phyloP scores from a whole-genome alignment of 2,113 vertebrate species.

The Maccullochella peelii region DNA sequence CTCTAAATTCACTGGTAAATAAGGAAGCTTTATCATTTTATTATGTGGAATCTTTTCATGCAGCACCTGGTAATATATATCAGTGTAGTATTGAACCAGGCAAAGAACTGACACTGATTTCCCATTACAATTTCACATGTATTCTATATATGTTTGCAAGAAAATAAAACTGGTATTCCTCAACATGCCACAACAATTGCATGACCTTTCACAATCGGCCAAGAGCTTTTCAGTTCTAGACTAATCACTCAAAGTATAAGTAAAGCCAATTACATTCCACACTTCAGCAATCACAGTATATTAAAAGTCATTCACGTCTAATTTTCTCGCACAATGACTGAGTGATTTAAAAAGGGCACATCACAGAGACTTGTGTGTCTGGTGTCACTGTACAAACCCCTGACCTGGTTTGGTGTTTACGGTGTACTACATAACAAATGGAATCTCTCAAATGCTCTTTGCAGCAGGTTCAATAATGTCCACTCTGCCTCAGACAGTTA shows the following conservation, averaged over 20 bases:
- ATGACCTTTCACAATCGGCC: slow-evolving; percentile 19
- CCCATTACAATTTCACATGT: not conserved
- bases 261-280: slow-evolving; percentile 57
- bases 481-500: not conserved
- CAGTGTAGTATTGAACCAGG: too few species aligned
- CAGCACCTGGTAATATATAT: too few species aligned
- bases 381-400: not conserved
- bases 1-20: not conserved
- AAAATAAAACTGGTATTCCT: not conserved
- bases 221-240: not conserved
- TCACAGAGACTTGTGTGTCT: slow-evolving; percentile 1
- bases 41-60: not conserved
- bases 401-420: not conserved
- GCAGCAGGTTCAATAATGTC: not conserved
- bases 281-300: slow-evolving; percentile 16
- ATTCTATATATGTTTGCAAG: not conserved
- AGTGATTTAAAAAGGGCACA: not conserved
- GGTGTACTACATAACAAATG: not conserved
- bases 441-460: not conserved
- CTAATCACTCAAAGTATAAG: slow-evolving; percentile 29
- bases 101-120: not conserved
- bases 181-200: not conserved
- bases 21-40: not conserved
- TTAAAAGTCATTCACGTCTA: slow-evolving; percentile 17
- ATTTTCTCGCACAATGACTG: slow-evolving; percentile 22